These are phyloP conservation scores for Hypselothyrea guttata DNA, from an alignment of 2,888 invertebrate genomes.

Conservation along the genomic window DNA sequence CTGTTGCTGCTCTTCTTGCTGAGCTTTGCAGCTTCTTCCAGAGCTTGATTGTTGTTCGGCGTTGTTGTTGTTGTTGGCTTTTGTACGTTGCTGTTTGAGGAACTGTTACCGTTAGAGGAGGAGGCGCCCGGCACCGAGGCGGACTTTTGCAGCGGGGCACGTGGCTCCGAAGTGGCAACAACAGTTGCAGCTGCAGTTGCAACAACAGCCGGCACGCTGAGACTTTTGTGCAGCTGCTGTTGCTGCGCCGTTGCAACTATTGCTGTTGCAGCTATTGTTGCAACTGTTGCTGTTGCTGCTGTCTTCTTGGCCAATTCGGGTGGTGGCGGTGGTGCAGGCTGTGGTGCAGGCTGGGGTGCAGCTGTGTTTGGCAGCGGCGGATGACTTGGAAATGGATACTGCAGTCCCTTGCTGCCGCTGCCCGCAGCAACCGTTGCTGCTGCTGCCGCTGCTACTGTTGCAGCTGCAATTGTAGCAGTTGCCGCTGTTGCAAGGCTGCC, in stretches of 20 bases:
- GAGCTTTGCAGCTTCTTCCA: conserved; percentile 49
- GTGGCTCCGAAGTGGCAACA: conserved; percentile 27
- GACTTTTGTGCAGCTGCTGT: conserved; percentile 78
- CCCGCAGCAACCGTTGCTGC: conserved; percentile 13
- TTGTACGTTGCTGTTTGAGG: conserved; percentile 68
- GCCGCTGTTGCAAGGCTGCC: conserved; percentile 27
- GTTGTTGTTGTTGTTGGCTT: too few species aligned
- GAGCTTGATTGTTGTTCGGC: conserved; percentile 42
- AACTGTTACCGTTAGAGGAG: conserved; percentile 77
- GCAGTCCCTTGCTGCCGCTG: conserved; percentile 83
- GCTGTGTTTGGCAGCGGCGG: conserved; percentile 85
- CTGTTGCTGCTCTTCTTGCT: conserved; percentile 31
- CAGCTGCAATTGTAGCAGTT: conserved; percentile 8
- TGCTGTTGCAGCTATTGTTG: conserved; percentile 28
- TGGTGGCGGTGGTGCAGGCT: conserved; percentile 71
- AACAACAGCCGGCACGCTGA: conserved; percentile 74
- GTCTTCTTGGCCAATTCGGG: conserved; percentile 56
- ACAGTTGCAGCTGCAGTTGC: conserved; percentile 62
- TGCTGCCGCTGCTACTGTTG: conserved; percentile 10
- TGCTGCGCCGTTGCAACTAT: conserved; percentile 27
- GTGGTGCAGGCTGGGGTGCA: conserved; percentile 72
- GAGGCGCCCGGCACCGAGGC: conserved; percentile 80
- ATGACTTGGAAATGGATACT: conserved; percentile 91
- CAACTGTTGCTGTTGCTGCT: conserved; percentile 12
- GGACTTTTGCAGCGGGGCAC: conserved; percentile 76